Evolutionary conservation across 2,888 invertebrate species (phyloP).

Genomic region (Tribolium freemani): DNA sequence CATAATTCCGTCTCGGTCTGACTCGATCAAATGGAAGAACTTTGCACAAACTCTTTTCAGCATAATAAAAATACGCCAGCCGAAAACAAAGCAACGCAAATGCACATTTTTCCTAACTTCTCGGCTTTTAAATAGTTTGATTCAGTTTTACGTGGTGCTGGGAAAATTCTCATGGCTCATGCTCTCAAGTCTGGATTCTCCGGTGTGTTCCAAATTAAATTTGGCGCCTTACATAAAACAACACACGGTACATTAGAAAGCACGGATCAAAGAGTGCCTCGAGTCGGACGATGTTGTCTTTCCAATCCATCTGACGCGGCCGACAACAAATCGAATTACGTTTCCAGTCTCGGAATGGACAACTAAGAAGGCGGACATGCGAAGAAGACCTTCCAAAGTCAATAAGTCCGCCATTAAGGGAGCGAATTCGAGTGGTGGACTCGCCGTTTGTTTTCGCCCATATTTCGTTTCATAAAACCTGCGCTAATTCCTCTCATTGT

Average conservation of each 20-base stretch:
- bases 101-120: background rate
- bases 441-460: conserved; percentile 16
- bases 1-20: conserved; percentile 13
- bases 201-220: conserved; percentile 59
- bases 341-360: conserved; percentile 57
- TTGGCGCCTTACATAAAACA: conserved; percentile 62
- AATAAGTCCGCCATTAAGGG: conserved; percentile 33
- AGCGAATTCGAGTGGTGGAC: conserved; percentile 13
- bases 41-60: background rate
- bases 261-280: conserved; percentile 60
- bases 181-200: conserved; percentile 41
- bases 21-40: conserved; percentile 1
- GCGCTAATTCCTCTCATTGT: conserved; percentile 6
- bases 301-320: conserved; percentile 63
- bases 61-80: background rate
- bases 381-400: conserved; percentile 47
- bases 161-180: too few species aligned
- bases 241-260: conserved; percentile 61
- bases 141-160: too few species aligned
- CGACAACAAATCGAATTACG: conserved; percentile 64
- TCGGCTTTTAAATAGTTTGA: background rate
- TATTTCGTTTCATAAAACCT: background rate
- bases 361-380: conserved; percentile 52
- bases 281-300: conserved; percentile 62
- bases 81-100: background rate